phyloP scores from a whole-genome alignment of 2,888 invertebrate species.

The Galerucella pusilla region DNA sequence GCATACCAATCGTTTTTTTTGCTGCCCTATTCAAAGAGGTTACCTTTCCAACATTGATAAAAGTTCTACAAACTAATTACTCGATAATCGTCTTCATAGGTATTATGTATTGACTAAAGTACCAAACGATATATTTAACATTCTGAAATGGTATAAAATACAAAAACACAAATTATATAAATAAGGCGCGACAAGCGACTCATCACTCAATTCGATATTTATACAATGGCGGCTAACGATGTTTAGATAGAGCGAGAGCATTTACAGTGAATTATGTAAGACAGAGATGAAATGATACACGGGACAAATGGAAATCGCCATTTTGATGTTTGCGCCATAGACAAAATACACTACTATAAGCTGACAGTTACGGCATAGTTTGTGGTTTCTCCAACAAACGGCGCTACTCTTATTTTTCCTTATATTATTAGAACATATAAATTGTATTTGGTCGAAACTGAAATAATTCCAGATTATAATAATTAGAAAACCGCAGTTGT shows the following conservation, averaged over 20 bases:
- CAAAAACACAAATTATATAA: conserved; percentile 50
- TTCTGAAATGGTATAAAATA: conserved; percentile 34
- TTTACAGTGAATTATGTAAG: conserved; percentile 4
- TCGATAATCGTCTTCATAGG: conserved; percentile 27
- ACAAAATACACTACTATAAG: background rate
- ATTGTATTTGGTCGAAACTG: too few relatives aligned
- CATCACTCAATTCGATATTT: conserved; percentile 51
- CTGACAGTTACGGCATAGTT: background rate
- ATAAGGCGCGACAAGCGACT: conserved; percentile 53
- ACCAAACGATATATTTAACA: conserved; percentile 33
- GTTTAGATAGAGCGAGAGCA: conserved; percentile 58
- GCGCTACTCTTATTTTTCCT: background rate
- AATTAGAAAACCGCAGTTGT: too few relatives aligned
- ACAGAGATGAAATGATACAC: conserved; percentile 33
- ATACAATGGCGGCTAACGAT: conserved; percentile 60
- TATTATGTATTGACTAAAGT: conserved; percentile 37
- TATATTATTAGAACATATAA: too few relatives aligned
- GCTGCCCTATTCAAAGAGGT: conserved; percentile 42
- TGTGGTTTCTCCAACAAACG: background rate
- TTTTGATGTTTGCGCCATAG: conserved; percentile 33
- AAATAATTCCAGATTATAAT: background rate
- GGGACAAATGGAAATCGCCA: conserved; percentile 34
- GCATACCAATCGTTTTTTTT: conserved; percentile 38
- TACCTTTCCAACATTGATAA: conserved; percentile 47
- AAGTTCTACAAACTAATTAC: conserved; percentile 28